Percentiles rank a stretch among this genome's conserved stretches.
Evolutionary conservation across 2,113 vertebrate genomes (phyloP).

Genomic region (cattle (Bos taurus)): ARS-UCD2.0 NC_037346.1:40611501-40612000

Average conservation of each 20-base stretch:
- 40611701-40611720: not conserved
- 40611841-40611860: not conserved
- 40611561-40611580: not conserved
- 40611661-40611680: too few species aligned
- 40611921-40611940: too few species aligned
- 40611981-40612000: too few species aligned
- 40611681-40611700: not conserved
- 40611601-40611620: not conserved
- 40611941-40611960: too few species aligned
- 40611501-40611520: conserved; percentile 16
- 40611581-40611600: not conserved
- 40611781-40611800: not conserved
- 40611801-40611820: not conserved
- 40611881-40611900: too few species aligned
- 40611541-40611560: not conserved
- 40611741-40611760: not conserved
- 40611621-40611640: not conserved
- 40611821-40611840: not conserved
- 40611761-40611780: not conserved
- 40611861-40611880: not conserved
- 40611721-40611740: not conserved
- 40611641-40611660: not conserved
- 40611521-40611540: not conserved
- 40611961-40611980: too few species aligned
- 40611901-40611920: too few species aligned